phyloP scores from a whole-genome alignment of 2,797 vertebrate species.

The Numenius phaeopus region DNA sequence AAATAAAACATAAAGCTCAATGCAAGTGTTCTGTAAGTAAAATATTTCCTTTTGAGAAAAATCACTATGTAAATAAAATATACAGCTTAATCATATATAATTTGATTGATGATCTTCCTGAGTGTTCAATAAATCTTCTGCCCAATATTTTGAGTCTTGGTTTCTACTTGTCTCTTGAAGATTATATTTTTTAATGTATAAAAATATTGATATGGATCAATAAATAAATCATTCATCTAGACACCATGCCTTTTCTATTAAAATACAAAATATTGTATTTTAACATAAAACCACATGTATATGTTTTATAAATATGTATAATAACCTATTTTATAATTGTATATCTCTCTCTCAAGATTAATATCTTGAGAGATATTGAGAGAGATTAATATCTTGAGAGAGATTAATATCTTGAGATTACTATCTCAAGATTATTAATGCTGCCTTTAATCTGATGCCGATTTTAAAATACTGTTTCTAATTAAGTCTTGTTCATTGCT shows the following conservation, averaged over 20 bases:
- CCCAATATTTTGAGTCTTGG: background rate
- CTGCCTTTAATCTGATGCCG: background rate
- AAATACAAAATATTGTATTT: background rate
- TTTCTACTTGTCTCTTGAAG: background rate
- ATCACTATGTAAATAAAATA: background rate
- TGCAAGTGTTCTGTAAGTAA: background rate
- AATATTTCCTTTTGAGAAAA: background rate
- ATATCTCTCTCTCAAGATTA: background rate
- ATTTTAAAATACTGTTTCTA: background rate
- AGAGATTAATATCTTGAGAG: no score
- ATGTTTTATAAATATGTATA: background rate
- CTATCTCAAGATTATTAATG: background rate
- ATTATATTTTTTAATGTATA: background rate
- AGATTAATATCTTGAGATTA: no score
- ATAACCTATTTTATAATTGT: background rate
- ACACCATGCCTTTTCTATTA: no score
- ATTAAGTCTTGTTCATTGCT: background rate
- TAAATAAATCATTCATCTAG: background rate
- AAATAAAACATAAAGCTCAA: background rate
- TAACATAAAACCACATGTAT: background rate
- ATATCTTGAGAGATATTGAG: no score
- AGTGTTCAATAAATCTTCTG: background rate
- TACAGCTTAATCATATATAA: background rate
- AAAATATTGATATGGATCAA: background rate
- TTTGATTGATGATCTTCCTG: background rate